Evolutionary conservation across 2,113 vertebrate species (phyloP).

Genomic region (Passer montanus): DNA sequence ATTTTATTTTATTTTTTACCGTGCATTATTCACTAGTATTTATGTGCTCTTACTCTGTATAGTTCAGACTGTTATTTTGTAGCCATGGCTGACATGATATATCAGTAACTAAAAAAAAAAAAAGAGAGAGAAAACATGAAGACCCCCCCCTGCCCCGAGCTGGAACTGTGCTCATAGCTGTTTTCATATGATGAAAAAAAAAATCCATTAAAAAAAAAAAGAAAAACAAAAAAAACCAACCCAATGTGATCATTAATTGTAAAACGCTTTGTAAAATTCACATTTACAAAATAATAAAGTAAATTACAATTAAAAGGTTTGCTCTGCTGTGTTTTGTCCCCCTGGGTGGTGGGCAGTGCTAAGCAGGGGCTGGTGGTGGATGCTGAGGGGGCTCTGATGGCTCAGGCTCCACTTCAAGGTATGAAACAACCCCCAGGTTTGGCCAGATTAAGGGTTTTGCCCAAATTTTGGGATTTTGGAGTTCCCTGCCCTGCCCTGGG

Average conservation of each 20-base stretch:
- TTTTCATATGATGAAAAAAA: slow-evolving; percentile 47
- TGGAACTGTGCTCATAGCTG: slow-evolving; percentile 43
- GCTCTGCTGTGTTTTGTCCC: background rate
- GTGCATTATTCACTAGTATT: slow-evolving; percentile 63
- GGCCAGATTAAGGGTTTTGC: background rate
- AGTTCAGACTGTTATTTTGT: slow-evolving; percentile 75
- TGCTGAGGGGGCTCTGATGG: background rate
- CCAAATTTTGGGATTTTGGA: rapidly evolving
- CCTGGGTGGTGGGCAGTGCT: background rate
- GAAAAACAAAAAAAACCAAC: background rate
- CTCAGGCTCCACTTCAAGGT: background rate
- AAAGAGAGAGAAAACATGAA: background rate
- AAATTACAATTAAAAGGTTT: slow-evolving; percentile 59
- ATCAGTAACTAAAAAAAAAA: slow-evolving; percentile 31
- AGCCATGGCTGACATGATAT: slow-evolving; percentile 69
- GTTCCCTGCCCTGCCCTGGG: background rate
- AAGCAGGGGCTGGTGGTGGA: rapidly evolving
- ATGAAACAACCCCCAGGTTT: rapidly evolving
- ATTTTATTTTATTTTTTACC: background rate
- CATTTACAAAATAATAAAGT: slow-evolving; percentile 87
- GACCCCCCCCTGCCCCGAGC: background rate
- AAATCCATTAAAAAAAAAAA: slow-evolving; percentile 18
- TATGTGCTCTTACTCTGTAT: slow-evolving; percentile 72
- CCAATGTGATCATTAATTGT: slow-evolving; percentile 72
- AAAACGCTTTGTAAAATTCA: slow-evolving; percentile 84